Evolutionary conservation across 2,888 invertebrate genomes (phyloP).

Genomic region (Drosophila mulleri): DNA sequence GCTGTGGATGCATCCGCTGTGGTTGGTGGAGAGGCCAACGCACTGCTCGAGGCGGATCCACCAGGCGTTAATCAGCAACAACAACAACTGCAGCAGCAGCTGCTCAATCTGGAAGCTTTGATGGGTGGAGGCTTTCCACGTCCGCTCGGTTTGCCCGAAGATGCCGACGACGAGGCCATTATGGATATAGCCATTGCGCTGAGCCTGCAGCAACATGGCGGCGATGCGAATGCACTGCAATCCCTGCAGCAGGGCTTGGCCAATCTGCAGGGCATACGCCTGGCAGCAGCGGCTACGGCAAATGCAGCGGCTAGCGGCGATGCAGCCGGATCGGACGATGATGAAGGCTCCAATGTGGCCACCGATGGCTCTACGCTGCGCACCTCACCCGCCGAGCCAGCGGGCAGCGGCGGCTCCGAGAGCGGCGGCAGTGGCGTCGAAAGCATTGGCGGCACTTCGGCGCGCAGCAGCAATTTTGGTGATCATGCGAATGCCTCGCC

Average conservation of each 20-base stretch:
- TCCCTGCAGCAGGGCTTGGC: conserved; percentile 86
- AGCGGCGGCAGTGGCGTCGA: conserved; percentile 97
- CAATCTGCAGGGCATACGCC: conserved; percentile 83
- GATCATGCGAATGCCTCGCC: conserved; percentile 86
- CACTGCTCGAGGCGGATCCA: conserved; percentile 42
- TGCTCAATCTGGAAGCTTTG: conserved; percentile 86
- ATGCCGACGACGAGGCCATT: conserved; percentile 98
- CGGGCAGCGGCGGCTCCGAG: conserved; percentile 91
- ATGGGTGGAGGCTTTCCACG: conserved; percentile 90
- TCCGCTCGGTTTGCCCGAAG: conserved; percentile 94
- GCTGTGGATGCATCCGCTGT: conserved; percentile 73
- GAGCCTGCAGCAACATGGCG: conserved; percentile 94
- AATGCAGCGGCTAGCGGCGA: conserved; percentile 85
- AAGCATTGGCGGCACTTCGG: conserved; percentile 97
- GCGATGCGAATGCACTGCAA: conserved; percentile 86
- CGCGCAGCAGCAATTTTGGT: conserved; percentile 96
- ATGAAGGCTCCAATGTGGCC: conserved; percentile 96
- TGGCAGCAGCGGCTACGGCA: conserved; percentile 72
- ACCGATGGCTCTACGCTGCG: conserved; percentile 97
- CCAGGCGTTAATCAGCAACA: conserved; percentile 29
- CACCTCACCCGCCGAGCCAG: conserved; percentile 92
- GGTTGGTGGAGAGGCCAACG: conserved; percentile 61
- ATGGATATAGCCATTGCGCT: conserved; percentile 98
- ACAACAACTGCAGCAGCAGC: conserved; percentile 69
- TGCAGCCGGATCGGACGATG: conserved; percentile 95